Percentiles rank a stretch among this genome's conserved stretches.
Evolutionary conservation across 2,113 vertebrate species (phyloP).

Genomic region (Poecilia latipinna): DNA sequence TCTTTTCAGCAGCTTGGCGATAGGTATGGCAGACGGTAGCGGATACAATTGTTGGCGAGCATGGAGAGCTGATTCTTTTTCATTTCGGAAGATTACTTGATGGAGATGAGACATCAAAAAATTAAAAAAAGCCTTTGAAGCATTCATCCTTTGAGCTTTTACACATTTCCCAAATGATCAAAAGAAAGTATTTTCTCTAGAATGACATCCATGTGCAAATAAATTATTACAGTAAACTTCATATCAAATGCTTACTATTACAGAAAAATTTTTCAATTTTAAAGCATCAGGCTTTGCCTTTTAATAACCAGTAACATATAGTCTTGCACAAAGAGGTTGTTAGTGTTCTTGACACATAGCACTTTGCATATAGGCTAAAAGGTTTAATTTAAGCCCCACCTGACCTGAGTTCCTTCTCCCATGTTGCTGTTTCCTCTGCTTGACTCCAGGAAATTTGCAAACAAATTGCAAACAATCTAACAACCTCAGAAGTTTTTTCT

Average conservation of each 20-base stretch:
- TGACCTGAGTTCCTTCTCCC: neutral
- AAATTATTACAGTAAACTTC: constrained; percentile 11
- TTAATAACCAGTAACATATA: neutral
- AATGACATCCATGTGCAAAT: constrained; percentile 10
- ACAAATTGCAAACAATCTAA: neutral
- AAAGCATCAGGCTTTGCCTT: neutral
- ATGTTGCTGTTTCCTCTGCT: neutral
- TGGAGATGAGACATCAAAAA: constrained; percentile 30
- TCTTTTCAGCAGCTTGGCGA: constrained; percentile 3
- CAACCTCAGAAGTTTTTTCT: neutral
- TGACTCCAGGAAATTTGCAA: neutral
- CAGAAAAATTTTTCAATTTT: neutral
- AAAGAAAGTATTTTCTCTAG: constrained; percentile 22
- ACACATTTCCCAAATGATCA: constrained; percentile 28
- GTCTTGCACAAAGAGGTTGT: neutral
- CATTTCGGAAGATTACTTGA: neutral
- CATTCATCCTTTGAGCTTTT: constrained; percentile 32
- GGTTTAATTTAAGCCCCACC: neutral
- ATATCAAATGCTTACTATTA: neutral
- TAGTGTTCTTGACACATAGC: neutral
- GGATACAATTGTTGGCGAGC: neutral
- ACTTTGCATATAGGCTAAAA: neutral
- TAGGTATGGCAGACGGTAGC: constrained; percentile 5
- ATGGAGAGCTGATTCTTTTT: neutral
- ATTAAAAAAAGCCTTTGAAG: constrained; percentile 7